Conservation (phyloP, 2,113 vertebrate genomes). For the Vireo altiloquus region DNA sequence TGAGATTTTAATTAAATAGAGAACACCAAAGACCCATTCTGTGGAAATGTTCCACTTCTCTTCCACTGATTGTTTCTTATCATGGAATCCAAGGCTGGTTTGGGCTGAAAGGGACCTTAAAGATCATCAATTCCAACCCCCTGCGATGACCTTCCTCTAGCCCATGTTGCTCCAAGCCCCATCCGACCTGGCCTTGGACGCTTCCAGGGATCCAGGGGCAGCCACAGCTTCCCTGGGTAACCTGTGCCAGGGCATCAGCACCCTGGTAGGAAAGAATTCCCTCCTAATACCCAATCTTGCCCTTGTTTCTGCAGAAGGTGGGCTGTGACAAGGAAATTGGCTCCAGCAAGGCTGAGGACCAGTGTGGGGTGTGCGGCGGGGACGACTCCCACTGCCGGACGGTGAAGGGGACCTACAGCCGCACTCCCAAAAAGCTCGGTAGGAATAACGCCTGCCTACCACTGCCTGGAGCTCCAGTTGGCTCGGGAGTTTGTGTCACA, state of each 20-base stretch:
- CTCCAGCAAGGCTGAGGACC: constrained; percentile 90
- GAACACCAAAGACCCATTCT: background rate
- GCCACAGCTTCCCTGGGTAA: background rate
- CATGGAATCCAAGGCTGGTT: background rate
- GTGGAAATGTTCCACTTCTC: background rate
- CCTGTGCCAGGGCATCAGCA: background rate
- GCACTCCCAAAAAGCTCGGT: constrained; percentile 93
- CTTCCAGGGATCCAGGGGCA: background rate
- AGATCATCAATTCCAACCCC: background rate
- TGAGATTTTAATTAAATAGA: background rate
- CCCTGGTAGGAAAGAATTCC: background rate
- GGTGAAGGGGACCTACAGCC: constrained; percentile 90
- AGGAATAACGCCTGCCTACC: constrained; percentile 39
- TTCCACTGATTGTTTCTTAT: background rate
- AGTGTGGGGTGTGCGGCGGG: constrained; percentile 94
- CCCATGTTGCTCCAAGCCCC: background rate
- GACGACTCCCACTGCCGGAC: constrained; percentile 96
- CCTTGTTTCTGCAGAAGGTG: constrained; percentile 80
- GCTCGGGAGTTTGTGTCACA: background rate
- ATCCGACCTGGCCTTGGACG: background rate
- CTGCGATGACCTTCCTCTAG: background rate
- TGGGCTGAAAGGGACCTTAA: background rate
- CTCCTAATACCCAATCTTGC: background rate
- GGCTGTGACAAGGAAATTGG: constrained; percentile 96
- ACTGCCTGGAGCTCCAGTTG: background rate